These are phyloP conservation scores for Coryphaenoides rupestris DNA, from an alignment of 2,113 vertebrate species.

Conservation along the genomic window DNA sequence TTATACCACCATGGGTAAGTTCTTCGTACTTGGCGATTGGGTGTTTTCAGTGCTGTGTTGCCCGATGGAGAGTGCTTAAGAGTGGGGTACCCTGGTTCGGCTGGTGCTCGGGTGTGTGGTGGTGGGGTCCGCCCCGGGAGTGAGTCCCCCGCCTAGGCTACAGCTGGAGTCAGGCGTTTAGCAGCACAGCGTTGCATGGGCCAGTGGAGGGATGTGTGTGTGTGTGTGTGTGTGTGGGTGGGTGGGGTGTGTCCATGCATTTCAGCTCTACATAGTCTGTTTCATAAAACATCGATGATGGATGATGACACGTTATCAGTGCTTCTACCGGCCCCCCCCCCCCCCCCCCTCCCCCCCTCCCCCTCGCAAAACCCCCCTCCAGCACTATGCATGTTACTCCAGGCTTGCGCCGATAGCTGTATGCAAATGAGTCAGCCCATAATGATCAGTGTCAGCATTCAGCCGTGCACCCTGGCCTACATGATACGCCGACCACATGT, in stretches of 20 bases:
- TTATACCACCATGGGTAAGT: too few species aligned
- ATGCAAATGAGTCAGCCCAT: conserved; percentile 64
- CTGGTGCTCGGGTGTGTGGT: too few species aligned
- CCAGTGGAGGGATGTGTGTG: conserved; percentile 34
- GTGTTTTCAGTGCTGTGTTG: too few species aligned
- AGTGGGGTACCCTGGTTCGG: too few species aligned
- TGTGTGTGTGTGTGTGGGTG: conserved; percentile 11
- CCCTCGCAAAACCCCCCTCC: conserved; percentile 37
- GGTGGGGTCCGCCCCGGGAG: too few species aligned
- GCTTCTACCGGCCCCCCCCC: conserved; percentile 11
- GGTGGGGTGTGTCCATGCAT: conserved; percentile 40
- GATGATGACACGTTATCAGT: conserved; percentile 57
- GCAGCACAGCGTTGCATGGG: conserved; percentile 59
- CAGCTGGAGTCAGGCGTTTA: conserved; percentile 89
- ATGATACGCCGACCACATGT: conserved; percentile 53
- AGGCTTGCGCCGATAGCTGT: conserved; percentile 52
- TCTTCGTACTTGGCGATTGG: too few species aligned
- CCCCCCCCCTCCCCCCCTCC: neutral
- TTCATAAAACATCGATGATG: conserved; percentile 52
- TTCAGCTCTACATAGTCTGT: conserved; percentile 31
- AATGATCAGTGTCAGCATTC: conserved; percentile 65
- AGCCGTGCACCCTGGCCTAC: conserved; percentile 55
- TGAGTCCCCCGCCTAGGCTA: too few species aligned
- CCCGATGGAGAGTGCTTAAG: too few species aligned
- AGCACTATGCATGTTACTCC: conserved; percentile 43